Evolutionary conservation across 2,797 vertebrate genomes (phyloP).

Genomic region (Astyanax mexicanus): DNA sequence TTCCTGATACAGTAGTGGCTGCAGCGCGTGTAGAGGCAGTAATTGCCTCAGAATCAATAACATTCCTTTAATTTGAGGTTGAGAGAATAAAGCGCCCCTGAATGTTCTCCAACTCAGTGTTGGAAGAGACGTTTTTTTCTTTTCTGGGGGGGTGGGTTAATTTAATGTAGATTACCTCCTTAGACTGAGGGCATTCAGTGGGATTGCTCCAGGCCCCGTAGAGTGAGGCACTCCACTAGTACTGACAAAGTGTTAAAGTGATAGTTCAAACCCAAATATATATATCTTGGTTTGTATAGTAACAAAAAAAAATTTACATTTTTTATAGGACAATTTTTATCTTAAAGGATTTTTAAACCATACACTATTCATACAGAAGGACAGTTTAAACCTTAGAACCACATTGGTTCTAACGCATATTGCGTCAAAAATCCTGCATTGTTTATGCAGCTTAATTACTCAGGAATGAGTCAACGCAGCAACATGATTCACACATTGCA

Average conservation of each 20-base stretch:
- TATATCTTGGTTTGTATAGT: too few species aligned
- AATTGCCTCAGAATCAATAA: conserved; percentile 18
- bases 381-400: too few species aligned
- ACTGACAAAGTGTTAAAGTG: not conserved
- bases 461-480: too few species aligned
- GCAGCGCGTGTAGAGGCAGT: not conserved
- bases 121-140: not conserved
- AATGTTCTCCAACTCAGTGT: not conserved
- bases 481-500: too few species aligned
- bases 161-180: not conserved
- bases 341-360: too few species aligned
- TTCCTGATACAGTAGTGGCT: conserved; percentile 16
- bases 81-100: not conserved
- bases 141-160: not conserved
- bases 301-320: too few species aligned
- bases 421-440: too few species aligned
- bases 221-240: not conserved
- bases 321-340: too few species aligned
- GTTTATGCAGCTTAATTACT: too few species aligned
- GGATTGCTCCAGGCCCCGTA: not conserved
- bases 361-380: too few species aligned
- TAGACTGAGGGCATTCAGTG: not conserved
- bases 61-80: conserved; percentile 11
- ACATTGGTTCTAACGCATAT: too few species aligned
- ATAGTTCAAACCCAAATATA: not conserved